Evolutionary conservation across 2,797 vertebrate species (phyloP).

Genomic region (Pseudocheirus occidentalis): DNA sequence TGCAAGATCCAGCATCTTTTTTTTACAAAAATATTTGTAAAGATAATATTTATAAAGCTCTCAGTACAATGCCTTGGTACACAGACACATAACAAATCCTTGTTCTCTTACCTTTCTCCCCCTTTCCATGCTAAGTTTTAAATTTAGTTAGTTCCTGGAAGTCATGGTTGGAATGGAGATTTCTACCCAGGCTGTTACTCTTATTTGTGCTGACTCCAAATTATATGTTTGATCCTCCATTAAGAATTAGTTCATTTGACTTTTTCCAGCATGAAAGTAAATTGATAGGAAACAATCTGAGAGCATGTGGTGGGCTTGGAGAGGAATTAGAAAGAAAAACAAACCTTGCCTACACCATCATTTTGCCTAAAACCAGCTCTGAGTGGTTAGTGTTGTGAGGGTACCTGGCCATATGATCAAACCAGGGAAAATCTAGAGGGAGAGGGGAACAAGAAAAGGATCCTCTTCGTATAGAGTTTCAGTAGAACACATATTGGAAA

Average conservation of each 20-base stretch:
- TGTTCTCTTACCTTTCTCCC: neutral
- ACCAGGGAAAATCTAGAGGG: neutral
- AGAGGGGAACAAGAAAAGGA: neutral
- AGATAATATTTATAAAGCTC: neutral
- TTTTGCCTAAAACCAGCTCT: neutral
- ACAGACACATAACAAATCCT: neutral
- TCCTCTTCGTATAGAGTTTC: neutral
- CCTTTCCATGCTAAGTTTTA: neutral
- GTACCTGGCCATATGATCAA: neutral
- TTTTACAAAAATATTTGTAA: neutral
- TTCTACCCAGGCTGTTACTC: slow-evolving; percentile 87
- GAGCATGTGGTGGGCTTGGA: neutral
- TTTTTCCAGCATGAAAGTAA: neutral
- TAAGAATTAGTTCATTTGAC: slow-evolving; percentile 46
- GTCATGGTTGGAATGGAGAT: slow-evolving; percentile 90
- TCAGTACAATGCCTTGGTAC: neutral
- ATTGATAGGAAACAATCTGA: neutral
- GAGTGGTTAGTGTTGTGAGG: neutral
- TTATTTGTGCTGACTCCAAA: slow-evolving; percentile 87
- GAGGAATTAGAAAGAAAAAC: neutral
- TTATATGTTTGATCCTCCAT: slow-evolving; percentile 83
- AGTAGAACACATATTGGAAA: neutral
- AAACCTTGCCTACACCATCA: neutral
- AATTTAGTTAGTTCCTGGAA: slow-evolving; percentile 66
- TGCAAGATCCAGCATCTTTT: neutral